phyloP scores from a whole-genome alignment of 2,113 vertebrate species.

The Gavialis gangeticus region DNA sequence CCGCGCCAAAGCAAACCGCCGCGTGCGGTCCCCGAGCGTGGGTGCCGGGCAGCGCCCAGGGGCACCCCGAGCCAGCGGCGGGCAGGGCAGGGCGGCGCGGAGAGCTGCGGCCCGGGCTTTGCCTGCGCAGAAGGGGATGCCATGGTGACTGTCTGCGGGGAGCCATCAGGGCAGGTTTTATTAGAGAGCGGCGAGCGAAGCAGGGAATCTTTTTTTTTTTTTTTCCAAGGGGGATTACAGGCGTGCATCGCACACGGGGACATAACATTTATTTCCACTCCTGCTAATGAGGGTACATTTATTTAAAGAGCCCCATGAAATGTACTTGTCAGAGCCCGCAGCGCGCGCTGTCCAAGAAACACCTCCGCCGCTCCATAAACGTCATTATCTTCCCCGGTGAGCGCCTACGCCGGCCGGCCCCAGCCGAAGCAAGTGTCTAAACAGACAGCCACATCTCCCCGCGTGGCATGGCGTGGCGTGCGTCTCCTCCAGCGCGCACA shows the following conservation, averaged over 20 bases:
- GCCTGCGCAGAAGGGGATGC: neutral
- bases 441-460: neutral
- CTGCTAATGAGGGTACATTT: conserved; percentile 72
- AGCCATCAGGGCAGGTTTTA: conserved; percentile 4
- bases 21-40: neutral
- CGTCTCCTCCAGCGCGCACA: neutral
- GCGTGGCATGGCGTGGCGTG: neutral
- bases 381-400: conserved; percentile 43
- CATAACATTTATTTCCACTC: conserved; percentile 67
- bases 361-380: conserved; percentile 47
- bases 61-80: neutral
- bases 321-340: conserved; percentile 47
- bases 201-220: neutral
- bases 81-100: neutral
- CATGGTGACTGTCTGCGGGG: neutral
- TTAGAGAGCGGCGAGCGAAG: conserved; percentile 22
- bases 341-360: conserved; percentile 53
- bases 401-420: neutral
- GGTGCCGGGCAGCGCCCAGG: neutral
- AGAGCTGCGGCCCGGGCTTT: accelerated
- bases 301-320: conserved; percentile 79
- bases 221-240: conserved; percentile 4
- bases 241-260: conserved; percentile 49
- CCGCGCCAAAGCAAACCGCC: neutral
- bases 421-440: neutral